phyloP scores from a whole-genome alignment of 2,113 vertebrate genomes.

The Lucifuga dentata region DNA sequence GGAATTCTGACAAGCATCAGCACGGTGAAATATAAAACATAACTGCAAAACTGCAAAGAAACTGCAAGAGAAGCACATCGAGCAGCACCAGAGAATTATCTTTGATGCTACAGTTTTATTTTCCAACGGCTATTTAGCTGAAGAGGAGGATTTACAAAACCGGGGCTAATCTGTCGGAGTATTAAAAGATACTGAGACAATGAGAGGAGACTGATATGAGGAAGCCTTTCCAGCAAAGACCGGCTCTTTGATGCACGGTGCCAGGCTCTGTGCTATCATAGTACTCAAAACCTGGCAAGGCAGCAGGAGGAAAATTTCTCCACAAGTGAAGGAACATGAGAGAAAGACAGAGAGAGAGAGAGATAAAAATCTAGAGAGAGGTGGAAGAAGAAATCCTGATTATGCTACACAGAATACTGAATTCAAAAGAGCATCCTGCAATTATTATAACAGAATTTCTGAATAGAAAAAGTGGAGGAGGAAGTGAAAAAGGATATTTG shows the following conservation, averaged over 20 bases:
- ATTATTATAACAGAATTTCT: neutral
- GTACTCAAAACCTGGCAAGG: conserved; percentile 45
- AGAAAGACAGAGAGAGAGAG: neutral
- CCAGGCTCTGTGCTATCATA: conserved; percentile 33
- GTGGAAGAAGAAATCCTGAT: conserved; percentile 2
- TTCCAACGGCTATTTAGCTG: conserved; percentile 9
- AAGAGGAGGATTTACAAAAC: conserved; percentile 1
- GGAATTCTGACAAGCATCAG: conserved; percentile 10
- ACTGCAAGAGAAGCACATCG: conserved; percentile 1
- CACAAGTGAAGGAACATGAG: neutral
- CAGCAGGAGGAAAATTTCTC: conserved; percentile 19
- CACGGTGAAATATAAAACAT: conserved; percentile 1
- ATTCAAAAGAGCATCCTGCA: neutral
- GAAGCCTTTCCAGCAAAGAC: conserved; percentile 8
- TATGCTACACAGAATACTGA: neutral
- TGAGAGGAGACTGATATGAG: conserved; percentile 10
- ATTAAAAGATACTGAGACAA: conserved; percentile 36
- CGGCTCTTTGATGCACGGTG: conserved; percentile 28
- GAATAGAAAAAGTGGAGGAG: too few species aligned
- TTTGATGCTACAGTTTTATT: conserved; percentile 23
- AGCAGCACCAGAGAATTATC: conserved; percentile 1
- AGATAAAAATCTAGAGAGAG: conserved; percentile 13
- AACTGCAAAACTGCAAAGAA: conserved; percentile 26
- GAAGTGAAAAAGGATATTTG: too few species aligned
- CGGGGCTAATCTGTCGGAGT: conserved; percentile 6